Evolutionary conservation across 2,888 invertebrate genomes (phyloP), one percentile per base, ranked within the genome.

Genomic region (Leucophora obtusa): DNA sequence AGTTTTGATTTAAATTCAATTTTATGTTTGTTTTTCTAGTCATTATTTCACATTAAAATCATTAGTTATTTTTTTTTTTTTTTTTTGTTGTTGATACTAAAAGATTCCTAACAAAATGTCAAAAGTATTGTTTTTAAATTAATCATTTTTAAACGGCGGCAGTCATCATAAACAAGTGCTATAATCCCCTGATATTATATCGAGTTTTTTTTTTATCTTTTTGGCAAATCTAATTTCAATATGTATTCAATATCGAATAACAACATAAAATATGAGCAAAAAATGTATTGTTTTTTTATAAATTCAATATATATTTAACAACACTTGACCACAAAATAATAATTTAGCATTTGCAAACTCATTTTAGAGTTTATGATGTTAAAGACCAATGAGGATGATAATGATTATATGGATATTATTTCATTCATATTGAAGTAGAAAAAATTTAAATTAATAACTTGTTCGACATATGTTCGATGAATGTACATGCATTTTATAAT

Each of bases 91-190:
- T 28, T 28, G 3, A 28, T 6, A 28, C 11, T 6, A 38, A 38
- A 11, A 38, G 38, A 14, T 58, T 58, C 33, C n/a, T n/a, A 15
- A 9, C 24, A 9, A 62, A 62, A 50, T 50, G 50, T 21, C 28
- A 60, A 50, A 50, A 28, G 21, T 4, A 47, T 10, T 62, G n/a
- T 28, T 50, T 24, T 50, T 28, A n/a, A 9, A 62, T 50, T 50
- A 50, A 62, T 62, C 62, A 62, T 62, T 28, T 50, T 47, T n/a
- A 38, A 18, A 11, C 9, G 11, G 14, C n/a, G 35, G 15, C n/a
- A 33, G 33, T 24, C 11, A n/a, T 17, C 15, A 58, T 24, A 14
- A 47, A 47, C 60, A 24, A 47, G 14, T 47, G 35, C 18, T 11
- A 38, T 14, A 38, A 38, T 38, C 38, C 2, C 2, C 38, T 38